Evolutionary conservation across 2,797 vertebrate genomes (phyloP).

Genomic region (Lithobates pipiens): DNA sequence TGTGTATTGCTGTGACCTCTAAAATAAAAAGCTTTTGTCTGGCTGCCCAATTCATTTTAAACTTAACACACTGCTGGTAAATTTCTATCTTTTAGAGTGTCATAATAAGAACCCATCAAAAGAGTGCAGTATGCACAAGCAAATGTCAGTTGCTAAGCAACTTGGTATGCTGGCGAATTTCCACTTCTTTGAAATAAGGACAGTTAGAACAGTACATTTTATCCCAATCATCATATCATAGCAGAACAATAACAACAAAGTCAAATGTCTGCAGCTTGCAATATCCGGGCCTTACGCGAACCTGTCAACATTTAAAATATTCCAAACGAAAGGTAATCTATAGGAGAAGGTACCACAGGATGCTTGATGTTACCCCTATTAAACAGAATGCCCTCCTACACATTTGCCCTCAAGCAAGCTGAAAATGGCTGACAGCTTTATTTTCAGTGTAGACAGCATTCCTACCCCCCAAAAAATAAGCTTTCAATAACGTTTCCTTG

Average conservation of each 20-base stretch:
- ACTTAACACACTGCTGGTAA: neutral
- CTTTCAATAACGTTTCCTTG: too few species aligned
- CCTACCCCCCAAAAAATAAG: too few species aligned
- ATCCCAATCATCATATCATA: neutral
- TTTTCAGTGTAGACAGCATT: too few species aligned
- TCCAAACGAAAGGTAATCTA: too few species aligned
- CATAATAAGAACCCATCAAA: neutral
- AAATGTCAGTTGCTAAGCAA: conserved; percentile 25
- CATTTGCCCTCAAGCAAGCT: too few species aligned
- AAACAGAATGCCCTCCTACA: too few species aligned
- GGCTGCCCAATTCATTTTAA: neutral
- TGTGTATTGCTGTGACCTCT: too few species aligned
- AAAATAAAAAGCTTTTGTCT: neutral
- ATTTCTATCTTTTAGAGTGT: neutral
- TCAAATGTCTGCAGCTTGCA: neutral
- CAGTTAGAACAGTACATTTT: neutral
- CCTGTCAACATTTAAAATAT: too few species aligned
- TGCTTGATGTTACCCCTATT: too few species aligned
- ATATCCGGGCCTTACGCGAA: too few species aligned
- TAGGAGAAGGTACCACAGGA: too few species aligned
- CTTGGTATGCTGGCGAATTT: neutral
- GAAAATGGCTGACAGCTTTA: too few species aligned
- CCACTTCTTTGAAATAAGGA: neutral
- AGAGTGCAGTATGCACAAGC: neutral
- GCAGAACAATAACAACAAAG: neutral